These are phyloP conservation scores for Orthosia cruda DNA, from an alignment of 2,888 invertebrate species.

Conservation along the genomic window DNA sequence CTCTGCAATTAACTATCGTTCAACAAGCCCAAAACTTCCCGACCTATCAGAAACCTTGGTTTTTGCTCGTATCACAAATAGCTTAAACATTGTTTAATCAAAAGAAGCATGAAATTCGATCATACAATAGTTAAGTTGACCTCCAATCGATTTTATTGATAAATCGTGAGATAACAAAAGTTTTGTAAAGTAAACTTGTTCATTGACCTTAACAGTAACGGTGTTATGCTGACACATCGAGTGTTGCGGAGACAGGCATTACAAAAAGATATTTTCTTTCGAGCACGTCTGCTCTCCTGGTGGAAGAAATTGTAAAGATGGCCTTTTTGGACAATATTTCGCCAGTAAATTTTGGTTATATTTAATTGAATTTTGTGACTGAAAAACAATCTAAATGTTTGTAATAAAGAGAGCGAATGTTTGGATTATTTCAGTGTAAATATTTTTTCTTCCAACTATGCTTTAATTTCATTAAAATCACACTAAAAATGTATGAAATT, in stretches of 20 bases:
- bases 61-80: constrained; percentile 38
- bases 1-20: constrained; percentile 45
- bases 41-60: constrained; percentile 11
- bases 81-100: constrained; percentile 1
- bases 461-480: too few relatives aligned
- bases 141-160: constrained; percentile 22
- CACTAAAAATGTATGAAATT: too few relatives aligned
- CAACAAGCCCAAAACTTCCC: constrained; percentile 35
- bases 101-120: constrained; percentile 14
- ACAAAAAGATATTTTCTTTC: constrained; percentile 25
- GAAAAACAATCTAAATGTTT: not conserved
- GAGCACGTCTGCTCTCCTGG: constrained; percentile 6
- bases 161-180: constrained; percentile 37
- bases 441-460: too few relatives aligned
- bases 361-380: not conserved
- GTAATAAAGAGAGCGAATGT: too few relatives aligned
- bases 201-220: constrained; percentile 61
- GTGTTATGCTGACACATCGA: constrained; percentile 36
- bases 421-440: not conserved
- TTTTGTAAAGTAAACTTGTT: constrained; percentile 51
- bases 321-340: not conserved
- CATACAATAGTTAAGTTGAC: constrained; percentile 37
- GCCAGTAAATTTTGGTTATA: not conserved
- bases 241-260: constrained; percentile 11
- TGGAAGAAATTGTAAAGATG: not conserved